Percentiles rank a stretch among this genome's conserved stretches.
These are phyloP conservation scores for Stramonita haemastoma DNA, from an alignment of 2,888 invertebrate genomes.

Conservation along the genomic window DNA sequence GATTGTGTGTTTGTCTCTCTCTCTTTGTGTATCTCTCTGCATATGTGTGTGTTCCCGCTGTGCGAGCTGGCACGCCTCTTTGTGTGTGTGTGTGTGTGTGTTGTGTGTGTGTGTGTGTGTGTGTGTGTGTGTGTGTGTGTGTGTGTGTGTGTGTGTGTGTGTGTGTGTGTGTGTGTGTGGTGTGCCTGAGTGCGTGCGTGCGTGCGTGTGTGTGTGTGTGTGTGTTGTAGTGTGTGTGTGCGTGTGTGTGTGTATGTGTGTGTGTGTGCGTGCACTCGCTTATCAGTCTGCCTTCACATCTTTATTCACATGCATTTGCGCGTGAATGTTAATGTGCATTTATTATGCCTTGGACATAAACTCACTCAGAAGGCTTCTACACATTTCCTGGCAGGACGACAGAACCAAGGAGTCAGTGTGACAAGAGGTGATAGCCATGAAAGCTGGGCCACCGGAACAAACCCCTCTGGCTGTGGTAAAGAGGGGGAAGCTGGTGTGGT, in stretches of 20 bases:
- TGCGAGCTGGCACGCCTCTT: not conserved
- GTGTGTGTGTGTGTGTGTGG: too few species aligned
- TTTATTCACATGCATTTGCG: not conserved
- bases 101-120: not conserved
- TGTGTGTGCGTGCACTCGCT: not conserved
- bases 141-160: not conserved
- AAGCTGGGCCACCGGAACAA: too few species aligned
- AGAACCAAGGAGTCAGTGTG: too few species aligned
- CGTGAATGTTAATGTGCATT: too few species aligned
- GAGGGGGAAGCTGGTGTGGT: too few species aligned
- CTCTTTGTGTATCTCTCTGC: not conserved
- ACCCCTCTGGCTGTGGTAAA: too few species aligned
- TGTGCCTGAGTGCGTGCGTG: not conserved
- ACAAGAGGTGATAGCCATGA: too few species aligned
- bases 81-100: slow-evolving; percentile 8
- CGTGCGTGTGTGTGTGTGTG: not conserved
- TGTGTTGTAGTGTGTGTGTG: not conserved
- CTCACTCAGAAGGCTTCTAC: too few species aligned
- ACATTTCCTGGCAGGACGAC: too few species aligned
- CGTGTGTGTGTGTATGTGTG: not conserved
- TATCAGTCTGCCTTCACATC: not conserved
- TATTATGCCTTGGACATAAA: too few species aligned
- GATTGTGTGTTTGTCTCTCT: not conserved
- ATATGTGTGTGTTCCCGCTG: not conserved
- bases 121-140: not conserved